A percentile compares a stretch with the other conserved stretches of the same genome.
Conservation (phyloP, 2,797 vertebrate species). For the Podarcis lilfordi region DNA sequence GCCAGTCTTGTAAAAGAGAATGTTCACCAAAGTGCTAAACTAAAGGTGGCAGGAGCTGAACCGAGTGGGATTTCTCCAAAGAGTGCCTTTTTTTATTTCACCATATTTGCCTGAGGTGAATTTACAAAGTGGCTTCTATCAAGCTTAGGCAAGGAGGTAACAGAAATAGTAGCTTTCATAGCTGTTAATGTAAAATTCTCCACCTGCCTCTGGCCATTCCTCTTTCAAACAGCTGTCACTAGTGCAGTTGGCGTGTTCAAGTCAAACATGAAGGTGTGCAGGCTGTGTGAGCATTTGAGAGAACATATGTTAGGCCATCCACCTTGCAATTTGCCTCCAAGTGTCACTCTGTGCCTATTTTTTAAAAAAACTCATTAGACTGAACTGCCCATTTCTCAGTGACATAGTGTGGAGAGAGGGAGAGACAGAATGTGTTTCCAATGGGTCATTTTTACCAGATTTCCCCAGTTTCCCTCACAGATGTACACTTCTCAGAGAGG, state of each 20-base stretch:
- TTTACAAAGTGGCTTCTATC: constrained; percentile 74
- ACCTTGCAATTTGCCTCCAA: constrained; percentile 22
- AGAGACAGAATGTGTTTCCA: not conserved
- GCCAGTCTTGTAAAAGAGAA: constrained; percentile 78
- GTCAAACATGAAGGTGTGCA: constrained; percentile 73
- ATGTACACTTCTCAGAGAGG: too few relatives aligned
- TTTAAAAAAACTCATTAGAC: not conserved
- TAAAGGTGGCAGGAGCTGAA: constrained; percentile 77
- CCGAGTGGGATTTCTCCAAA: constrained; percentile 77
- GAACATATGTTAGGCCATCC: constrained; percentile 33
- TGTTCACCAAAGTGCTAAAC: constrained; percentile 77
- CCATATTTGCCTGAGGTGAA: constrained; percentile 76
- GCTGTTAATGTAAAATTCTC: constrained; percentile 77
- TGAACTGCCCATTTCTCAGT: not conserved
- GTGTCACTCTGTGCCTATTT: not conserved
- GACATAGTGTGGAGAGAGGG: too few relatives aligned
- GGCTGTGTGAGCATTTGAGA: constrained; percentile 51
- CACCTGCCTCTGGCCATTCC: constrained; percentile 77
- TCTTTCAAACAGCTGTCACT: constrained; percentile 78
- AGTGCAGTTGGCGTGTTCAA: constrained; percentile 70
- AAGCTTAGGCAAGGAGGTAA: constrained; percentile 15
- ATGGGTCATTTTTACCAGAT: not conserved
- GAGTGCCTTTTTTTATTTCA: constrained; percentile 61
- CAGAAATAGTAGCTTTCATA: constrained; percentile 53
- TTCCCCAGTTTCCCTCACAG: not conserved